These are phyloP conservation scores for Sebastes dallii DNA, from an alignment of 2,797 vertebrate species.

Conservation along the genomic window DNA sequence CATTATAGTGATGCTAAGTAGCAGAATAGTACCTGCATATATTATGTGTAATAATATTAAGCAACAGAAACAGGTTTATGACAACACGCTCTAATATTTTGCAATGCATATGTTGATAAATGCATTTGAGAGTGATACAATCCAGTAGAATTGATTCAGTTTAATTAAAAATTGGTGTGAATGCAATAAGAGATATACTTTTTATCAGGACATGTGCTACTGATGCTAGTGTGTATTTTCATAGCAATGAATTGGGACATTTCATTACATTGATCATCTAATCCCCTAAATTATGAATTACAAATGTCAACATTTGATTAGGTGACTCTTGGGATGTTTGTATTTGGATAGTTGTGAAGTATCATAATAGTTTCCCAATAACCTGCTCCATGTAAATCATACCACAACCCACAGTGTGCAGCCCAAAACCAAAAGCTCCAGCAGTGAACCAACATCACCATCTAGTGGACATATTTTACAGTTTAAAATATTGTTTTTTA, in stretches of 20 bases:
- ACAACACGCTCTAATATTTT: not conserved
- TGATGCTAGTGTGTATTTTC: not conserved
- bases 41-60: not conserved
- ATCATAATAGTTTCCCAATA: not conserved
- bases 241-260: not conserved
- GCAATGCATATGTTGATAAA: not conserved
- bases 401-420: not conserved
- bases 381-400: not conserved
- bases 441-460: constrained; percentile 7
- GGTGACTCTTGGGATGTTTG: not conserved
- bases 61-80: not conserved
- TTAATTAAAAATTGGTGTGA: not conserved
- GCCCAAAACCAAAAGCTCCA: not conserved
- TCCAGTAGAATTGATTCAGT: not conserved
- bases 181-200: not conserved
- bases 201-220: not conserved
- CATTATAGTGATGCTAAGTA: not conserved
- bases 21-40: not conserved
- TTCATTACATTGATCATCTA: not conserved
- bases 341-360: not conserved
- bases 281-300: not conserved
- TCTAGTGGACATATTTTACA: constrained; percentile 24
- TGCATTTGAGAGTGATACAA: not conserved
- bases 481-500: not conserved
- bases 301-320: not conserved